These are phyloP conservation scores for Agonopterix arenella DNA, from an alignment of 2,888 invertebrate genomes.

Conservation along the genomic window DNA sequence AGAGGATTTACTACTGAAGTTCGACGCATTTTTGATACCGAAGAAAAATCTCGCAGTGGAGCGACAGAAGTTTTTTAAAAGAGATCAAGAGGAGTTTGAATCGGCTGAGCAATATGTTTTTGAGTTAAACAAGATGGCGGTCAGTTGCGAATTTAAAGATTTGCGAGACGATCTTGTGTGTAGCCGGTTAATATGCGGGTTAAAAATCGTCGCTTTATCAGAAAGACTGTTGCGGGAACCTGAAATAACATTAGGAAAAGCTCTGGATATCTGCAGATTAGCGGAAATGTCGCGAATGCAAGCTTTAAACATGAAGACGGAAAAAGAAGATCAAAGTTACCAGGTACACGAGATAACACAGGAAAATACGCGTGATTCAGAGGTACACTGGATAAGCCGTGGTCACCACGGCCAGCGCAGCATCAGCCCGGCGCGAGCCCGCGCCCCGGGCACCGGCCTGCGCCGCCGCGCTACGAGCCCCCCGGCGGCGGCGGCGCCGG, in stretches of 20 bases:
- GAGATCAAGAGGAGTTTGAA: conserved; percentile 12
- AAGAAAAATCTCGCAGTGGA: conserved; percentile 17
- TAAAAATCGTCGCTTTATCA: conserved; percentile 10
- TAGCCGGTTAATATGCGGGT: conserved; percentile 17
- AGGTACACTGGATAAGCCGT: background rate
- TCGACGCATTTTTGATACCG: conserved; percentile 12
- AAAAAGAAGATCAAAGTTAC: background rate
- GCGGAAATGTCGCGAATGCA: conserved; percentile 12
- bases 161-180: conserved; percentile 13
- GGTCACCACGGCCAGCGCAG: background rate
- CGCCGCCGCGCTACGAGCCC: background rate
- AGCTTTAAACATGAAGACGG: conserved; percentile 8
- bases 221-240: conserved; percentile 15
- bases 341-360: background rate
- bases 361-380: background rate
- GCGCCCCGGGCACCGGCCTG: too few relatives aligned
- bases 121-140: conserved; percentile 16
- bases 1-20: conserved; percentile 9
- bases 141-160: conserved; percentile 16
- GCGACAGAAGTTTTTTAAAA: conserved; percentile 15
- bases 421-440: too few relatives aligned
- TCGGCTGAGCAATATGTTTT: conserved; percentile 15
- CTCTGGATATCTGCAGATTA: conserved; percentile 12
- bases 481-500: background rate
- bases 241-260: conserved; percentile 12